Percentiles rank a stretch among this genome's conserved stretches.
These are phyloP conservation scores for Horisme vitalbata DNA, from an alignment of 2,888 invertebrate species.

Conservation along the genomic window DNA sequence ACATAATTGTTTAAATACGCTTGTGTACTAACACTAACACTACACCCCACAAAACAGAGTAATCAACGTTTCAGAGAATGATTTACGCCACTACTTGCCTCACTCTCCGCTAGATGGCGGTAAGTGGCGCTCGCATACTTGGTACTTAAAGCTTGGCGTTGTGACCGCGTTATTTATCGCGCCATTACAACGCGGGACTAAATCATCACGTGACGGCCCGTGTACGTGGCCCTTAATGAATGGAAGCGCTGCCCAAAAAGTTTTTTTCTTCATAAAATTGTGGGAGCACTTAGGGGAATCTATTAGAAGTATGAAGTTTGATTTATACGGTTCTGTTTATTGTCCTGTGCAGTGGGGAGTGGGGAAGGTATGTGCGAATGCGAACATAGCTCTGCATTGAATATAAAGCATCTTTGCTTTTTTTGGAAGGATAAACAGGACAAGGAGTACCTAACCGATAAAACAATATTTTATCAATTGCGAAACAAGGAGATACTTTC, in stretches of 20 bases:
- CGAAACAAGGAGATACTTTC: too few relatives aligned
- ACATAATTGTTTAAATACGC: too few relatives aligned
- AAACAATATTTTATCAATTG: too few relatives aligned
- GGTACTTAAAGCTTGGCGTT: conserved; percentile 46
- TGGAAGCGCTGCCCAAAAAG: conserved; percentile 66
- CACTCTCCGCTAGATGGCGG: conserved; percentile 38
- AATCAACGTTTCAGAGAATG: conserved; percentile 30
- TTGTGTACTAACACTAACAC: too few relatives aligned
- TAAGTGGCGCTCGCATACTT: conserved; percentile 39
- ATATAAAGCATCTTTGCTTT: too few relatives aligned
- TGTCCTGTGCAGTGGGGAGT: conserved; percentile 23
- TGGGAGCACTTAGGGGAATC: conserved; percentile 75
- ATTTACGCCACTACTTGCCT: conserved; percentile 24
- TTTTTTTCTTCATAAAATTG: conserved; percentile 75
- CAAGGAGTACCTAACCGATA: too few relatives aligned
- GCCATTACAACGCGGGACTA: conserved; percentile 78
- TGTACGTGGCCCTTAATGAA: conserved; percentile 77
- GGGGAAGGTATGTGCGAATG: too few relatives aligned
- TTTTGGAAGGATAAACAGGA: too few relatives aligned
- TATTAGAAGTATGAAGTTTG: conserved; percentile 57
- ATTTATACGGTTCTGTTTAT: conserved; percentile 47
- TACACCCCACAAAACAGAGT: conserved; percentile 6
- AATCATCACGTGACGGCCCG: conserved; percentile 80
- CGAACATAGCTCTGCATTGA: too few relatives aligned
- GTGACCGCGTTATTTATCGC: conserved; percentile 81